These are phyloP conservation scores for Epistrophella euchroma DNA, from an alignment of 2,888 invertebrate genomes.

Conservation along the genomic window DNA sequence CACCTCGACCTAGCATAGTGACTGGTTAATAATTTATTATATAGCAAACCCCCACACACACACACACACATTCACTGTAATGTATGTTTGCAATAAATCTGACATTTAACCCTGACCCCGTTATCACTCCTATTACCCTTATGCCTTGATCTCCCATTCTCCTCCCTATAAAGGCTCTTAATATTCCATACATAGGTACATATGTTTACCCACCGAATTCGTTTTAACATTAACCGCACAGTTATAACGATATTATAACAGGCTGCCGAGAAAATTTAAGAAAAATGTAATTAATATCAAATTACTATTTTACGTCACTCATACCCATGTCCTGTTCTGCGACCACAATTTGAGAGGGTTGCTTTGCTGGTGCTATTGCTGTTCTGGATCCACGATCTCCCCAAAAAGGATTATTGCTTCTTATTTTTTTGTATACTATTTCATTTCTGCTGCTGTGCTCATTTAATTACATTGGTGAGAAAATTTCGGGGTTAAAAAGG, in stretches of 20 bases:
- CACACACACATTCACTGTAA: neutral
- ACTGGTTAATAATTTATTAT: slow-evolving; percentile 72
- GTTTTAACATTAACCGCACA: slow-evolving; percentile 52
- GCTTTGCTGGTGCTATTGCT: neutral
- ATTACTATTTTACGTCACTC: slow-evolving; percentile 46
- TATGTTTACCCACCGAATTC: slow-evolving; percentile 1
- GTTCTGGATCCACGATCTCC: neutral
- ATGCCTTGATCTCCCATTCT: neutral
- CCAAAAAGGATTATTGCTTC: slow-evolving; percentile 11
- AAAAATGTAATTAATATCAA: slow-evolving; percentile 62
- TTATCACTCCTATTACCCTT: slow-evolving; percentile 27
- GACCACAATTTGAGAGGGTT: slow-evolving; percentile 43
- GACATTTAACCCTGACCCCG: slow-evolving; percentile 66
- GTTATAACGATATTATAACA: slow-evolving; percentile 52
- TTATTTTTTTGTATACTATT: slow-evolving; percentile 21
- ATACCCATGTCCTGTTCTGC: slow-evolving; percentile 25
- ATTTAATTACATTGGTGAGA: slow-evolving; percentile 51
- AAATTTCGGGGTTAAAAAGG: slow-evolving; percentile 54
- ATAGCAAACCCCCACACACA: slow-evolving; percentile 13
- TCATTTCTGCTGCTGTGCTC: slow-evolving; percentile 20
- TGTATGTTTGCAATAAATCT: slow-evolving; percentile 68
- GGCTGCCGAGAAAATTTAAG: slow-evolving; percentile 38
- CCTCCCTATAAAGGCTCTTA: neutral
- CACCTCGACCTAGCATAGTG: slow-evolving; percentile 60
- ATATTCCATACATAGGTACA: neutral